Conservation (phyloP, 1,140 invertebrate species). For the Ostrea denselamellosa region DNA sequence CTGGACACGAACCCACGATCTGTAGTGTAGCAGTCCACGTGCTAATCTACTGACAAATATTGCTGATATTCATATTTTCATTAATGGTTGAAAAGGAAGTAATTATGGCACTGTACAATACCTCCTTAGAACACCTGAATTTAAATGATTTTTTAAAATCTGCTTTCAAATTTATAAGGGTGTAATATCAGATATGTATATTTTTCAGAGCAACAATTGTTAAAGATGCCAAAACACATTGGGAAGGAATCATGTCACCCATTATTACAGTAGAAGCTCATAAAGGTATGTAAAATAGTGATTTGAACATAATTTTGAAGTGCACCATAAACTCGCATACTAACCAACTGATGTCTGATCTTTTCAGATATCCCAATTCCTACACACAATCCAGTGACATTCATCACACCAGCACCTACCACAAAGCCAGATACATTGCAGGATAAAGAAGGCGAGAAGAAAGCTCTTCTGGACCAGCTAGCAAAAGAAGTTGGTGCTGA, state of each 20-base stretch:
- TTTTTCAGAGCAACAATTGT: conserved; percentile 53
- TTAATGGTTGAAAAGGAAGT: no score
- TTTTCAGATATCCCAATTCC: conserved; percentile 3
- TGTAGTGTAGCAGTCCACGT: no score
- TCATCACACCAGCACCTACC: conserved; percentile 21
- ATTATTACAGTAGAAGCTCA: conserved; percentile 46
- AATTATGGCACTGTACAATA: no score
- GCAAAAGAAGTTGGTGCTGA: conserved; percentile 55
- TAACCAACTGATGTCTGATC: neutral
- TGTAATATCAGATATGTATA: neutral
- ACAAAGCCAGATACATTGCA: neutral
- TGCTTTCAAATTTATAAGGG: neutral
- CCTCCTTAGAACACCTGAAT: no score
- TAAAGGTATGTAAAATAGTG: neutral
- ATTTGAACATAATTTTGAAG: neutral
- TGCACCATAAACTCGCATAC: no score
- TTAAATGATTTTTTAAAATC: no score
- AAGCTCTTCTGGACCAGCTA: conserved; percentile 49
- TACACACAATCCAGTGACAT: conserved; percentile 3
- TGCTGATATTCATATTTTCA: no score
- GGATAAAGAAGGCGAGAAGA: conserved; percentile 33
- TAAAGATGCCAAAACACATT: conserved; percentile 46
- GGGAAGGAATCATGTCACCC: conserved; percentile 50
- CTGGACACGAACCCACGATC: no score
- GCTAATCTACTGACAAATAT: no score